A percentile compares a stretch with the other conserved stretches of the same genome.
Evolutionary conservation across 2,797 vertebrate species (phyloP).

Genomic region (Cryptoprocta ferox): DNA sequence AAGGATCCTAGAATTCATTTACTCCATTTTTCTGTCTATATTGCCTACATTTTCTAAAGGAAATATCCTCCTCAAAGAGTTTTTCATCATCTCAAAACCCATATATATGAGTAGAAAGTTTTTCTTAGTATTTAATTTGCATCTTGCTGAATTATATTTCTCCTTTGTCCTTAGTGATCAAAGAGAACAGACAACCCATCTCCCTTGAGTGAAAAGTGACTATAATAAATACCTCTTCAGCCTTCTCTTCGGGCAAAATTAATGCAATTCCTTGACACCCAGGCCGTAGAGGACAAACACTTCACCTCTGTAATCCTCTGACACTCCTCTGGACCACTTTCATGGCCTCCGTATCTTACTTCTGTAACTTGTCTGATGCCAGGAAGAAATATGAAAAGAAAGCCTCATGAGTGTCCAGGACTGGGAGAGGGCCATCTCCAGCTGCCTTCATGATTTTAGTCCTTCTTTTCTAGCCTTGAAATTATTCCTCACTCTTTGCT

Average conservation of each 20-base stretch:
- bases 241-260: background rate
- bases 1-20: background rate
- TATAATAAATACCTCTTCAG: background rate
- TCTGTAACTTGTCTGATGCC: background rate
- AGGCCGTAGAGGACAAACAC: background rate
- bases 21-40: background rate
- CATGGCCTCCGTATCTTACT: background rate
- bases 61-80: background rate
- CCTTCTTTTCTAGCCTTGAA: background rate
- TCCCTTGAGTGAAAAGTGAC: background rate
- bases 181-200: background rate
- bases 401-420: background rate
- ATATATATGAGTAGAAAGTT: background rate
- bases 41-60: background rate
- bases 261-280: background rate
- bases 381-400: background rate
- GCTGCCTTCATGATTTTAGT: background rate
- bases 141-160: background rate
- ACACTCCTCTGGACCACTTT: background rate
- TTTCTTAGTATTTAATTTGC: background rate
- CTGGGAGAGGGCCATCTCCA: background rate
- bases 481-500: background rate
- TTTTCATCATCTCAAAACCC: background rate
- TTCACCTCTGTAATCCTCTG: background rate
- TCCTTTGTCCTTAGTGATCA: background rate